phyloP scores from a whole-genome alignment of 2,113 vertebrate species.

The Bagarius yarrelli region DNA sequence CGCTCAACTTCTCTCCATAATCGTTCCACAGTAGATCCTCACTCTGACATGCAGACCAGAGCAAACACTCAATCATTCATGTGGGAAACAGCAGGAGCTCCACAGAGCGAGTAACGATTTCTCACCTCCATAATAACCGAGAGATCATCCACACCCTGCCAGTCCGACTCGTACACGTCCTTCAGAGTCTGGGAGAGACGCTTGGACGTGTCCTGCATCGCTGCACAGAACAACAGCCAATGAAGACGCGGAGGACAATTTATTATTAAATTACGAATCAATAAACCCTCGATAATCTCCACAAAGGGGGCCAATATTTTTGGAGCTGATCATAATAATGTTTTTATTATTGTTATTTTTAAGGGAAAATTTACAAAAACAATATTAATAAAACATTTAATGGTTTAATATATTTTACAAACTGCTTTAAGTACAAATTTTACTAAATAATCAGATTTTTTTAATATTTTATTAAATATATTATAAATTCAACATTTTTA shows the following conservation, averaged over 20 bases:
- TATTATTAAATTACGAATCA: too few relatives aligned
- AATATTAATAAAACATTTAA: too few relatives aligned
- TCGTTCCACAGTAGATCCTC: conserved; percentile 94
- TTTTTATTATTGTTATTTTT: too few relatives aligned
- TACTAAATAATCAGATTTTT: too few relatives aligned
- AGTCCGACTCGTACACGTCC: conserved; percentile 83
- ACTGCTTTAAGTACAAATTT: too few relatives aligned
- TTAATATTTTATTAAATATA: too few relatives aligned
- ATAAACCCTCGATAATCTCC: background rate
- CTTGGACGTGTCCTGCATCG: conserved; percentile 87
- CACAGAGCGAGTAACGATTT: background rate
- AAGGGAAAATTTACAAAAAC: too few relatives aligned
- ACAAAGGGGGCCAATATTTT: background rate
- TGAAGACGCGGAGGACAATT: background rate
- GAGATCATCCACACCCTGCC: conserved; percentile 82
- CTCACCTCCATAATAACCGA: conserved; percentile 80
- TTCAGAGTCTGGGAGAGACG: conserved; percentile 83
- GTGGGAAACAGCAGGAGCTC: background rate
- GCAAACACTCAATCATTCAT: background rate
- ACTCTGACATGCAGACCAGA: conserved; percentile 70
- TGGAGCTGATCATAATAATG: background rate
- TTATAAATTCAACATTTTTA: too few relatives aligned
- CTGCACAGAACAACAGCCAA: conserved; percentile 60
- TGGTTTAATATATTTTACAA: too few relatives aligned
- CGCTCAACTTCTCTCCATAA: conserved; percentile 86